phyloP scores from a whole-genome alignment of 2,797 vertebrate genomes.

The Cephalopachus bancanus region DNA sequence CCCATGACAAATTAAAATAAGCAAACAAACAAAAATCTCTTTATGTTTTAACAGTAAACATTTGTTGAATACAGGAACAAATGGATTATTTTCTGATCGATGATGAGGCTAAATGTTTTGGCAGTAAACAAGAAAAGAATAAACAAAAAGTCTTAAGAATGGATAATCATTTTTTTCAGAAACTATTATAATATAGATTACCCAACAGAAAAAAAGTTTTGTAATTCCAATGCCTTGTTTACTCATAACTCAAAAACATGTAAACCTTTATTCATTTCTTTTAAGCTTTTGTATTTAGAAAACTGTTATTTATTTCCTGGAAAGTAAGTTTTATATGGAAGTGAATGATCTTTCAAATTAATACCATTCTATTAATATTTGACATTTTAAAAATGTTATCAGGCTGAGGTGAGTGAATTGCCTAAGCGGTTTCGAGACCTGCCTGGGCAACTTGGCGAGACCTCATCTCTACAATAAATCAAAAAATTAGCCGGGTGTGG shows the following conservation, averaged over 20 bases:
- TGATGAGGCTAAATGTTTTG: slow-evolving; percentile 62
- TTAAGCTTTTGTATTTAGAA: slow-evolving; percentile 44
- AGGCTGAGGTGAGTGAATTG: too few relatives aligned
- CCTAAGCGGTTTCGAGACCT: too few relatives aligned
- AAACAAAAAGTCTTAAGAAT: slow-evolving; percentile 29
- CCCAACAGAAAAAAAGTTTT: slow-evolving; percentile 12
- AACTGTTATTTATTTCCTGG: slow-evolving; percentile 45
- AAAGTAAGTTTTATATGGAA: slow-evolving; percentile 57
- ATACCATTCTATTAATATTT: slow-evolving; percentile 56
- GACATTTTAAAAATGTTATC: slow-evolving; percentile 60
- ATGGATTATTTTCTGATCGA: slow-evolving; percentile 63
- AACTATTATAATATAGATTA: slow-evolving; percentile 30
- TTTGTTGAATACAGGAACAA: slow-evolving; percentile 53
- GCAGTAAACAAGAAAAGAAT: slow-evolving; percentile 64
- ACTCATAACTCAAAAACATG: slow-evolving; percentile 55
- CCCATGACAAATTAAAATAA: slow-evolving; percentile 34
- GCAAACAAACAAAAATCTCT: background rate
- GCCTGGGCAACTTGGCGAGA: too few relatives aligned
- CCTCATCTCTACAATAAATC: too few relatives aligned
- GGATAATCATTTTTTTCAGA: background rate
- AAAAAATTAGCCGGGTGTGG: too few relatives aligned
- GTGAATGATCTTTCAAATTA: slow-evolving; percentile 67
- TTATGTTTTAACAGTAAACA: slow-evolving; percentile 55
- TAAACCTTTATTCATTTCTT: slow-evolving; percentile 63
- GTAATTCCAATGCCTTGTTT: slow-evolving; percentile 39